Conservation (phyloP, 2,888 invertebrate genomes). For the Machimus atricapillus region DNA sequence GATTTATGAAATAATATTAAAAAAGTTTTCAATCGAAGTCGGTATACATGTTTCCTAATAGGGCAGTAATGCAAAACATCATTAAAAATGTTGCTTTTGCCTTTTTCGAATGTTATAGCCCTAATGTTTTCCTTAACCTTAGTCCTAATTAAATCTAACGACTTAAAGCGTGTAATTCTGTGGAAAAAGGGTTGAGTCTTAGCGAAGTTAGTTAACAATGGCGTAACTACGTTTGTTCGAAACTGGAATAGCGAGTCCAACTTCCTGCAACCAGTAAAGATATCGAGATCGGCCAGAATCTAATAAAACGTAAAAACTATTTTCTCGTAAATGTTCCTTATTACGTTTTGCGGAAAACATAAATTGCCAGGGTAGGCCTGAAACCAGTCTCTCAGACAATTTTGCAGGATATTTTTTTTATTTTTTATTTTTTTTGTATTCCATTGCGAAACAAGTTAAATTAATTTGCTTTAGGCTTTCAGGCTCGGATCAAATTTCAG, state of each 20-base stretch:
- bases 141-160: not conserved
- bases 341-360: not conserved
- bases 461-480: not conserved
- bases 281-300: not conserved
- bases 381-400: not conserved
- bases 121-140: not conserved
- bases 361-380: not conserved
- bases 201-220: not conserved
- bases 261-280: not conserved
- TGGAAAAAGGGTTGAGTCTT: not conserved
- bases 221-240: not conserved
- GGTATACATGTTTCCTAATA: not conserved
- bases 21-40: not conserved
- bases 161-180: not conserved
- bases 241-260: not conserved
- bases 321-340: not conserved
- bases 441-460: constrained; percentile 4
- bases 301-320: not conserved
- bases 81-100: not conserved
- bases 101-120: not conserved
- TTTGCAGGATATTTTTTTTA: not conserved
- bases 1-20: not conserved
- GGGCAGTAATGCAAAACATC: not conserved
- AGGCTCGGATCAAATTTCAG: constrained; percentile 10
- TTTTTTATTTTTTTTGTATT: not conserved